These are phyloP conservation scores for Pelodiscus sinensis DNA, from an alignment of 2,113 vertebrate genomes.

Conservation along the genomic window DNA sequence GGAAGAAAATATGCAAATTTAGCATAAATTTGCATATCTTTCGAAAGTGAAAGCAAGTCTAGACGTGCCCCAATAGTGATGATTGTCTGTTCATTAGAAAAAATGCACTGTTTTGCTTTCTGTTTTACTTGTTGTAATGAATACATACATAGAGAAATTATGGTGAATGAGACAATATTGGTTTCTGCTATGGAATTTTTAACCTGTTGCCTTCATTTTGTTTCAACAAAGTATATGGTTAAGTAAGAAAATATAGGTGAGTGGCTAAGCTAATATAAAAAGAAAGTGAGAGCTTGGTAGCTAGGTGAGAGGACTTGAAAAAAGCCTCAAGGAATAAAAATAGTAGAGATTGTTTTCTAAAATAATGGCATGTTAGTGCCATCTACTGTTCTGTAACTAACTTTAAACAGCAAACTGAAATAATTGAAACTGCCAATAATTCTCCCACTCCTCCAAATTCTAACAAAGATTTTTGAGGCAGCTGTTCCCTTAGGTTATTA, in stretches of 20 bases:
- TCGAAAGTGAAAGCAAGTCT: no score
- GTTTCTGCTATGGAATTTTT: neutral
- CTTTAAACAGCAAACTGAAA: neutral
- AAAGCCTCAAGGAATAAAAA: neutral
- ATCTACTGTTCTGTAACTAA: constrained; percentile 68
- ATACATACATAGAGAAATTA: neutral
- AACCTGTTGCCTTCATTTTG: neutral
- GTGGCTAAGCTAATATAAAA: neutral
- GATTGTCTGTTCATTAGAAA: constrained; percentile 1
- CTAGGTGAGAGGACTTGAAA: neutral
- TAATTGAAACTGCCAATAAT: neutral
- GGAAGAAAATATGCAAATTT: no score
- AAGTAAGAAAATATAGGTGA: neutral
- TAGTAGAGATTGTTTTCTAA: neutral
- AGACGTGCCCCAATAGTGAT: neutral
- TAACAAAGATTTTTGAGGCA: constrained; percentile 17
- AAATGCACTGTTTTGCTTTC: neutral
- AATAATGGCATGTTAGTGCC: constrained; percentile 68
- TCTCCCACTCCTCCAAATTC: neutral
- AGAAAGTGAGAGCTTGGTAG: constrained; percentile 12
- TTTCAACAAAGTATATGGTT: neutral
- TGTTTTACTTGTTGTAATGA: neutral
- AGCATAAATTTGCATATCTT: no score
- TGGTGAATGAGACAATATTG: neutral
- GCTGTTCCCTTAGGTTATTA: neutral